Conservation (phyloP, 1,140 invertebrate genomes). For the Aphelinus certus region DNA sequence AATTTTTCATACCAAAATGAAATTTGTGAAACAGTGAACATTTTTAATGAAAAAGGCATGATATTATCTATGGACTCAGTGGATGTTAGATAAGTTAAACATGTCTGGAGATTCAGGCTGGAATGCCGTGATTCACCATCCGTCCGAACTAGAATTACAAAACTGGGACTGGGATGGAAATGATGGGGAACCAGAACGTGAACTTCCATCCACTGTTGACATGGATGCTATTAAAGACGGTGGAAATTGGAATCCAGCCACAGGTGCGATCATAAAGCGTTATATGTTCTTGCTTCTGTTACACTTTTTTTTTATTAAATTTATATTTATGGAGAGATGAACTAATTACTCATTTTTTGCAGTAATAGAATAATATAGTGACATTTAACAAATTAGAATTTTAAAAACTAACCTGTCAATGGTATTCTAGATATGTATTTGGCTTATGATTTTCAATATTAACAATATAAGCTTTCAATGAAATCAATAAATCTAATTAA, state of each 20-base stretch:
- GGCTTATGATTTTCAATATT: too few relatives aligned
- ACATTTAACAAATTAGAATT: too few relatives aligned
- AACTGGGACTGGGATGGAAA: conserved; percentile 67
- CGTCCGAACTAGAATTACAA: conserved; percentile 65
- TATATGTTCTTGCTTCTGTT: too few relatives aligned
- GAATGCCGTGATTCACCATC: conserved; percentile 71
- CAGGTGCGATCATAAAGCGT: conserved; percentile 41
- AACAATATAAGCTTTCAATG: too few relatives aligned
- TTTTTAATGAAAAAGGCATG: conserved; percentile 19
- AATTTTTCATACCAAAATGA: conserved; percentile 14
- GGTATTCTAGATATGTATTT: too few relatives aligned
- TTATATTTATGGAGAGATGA: too few relatives aligned
- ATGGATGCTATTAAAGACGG: conserved; percentile 71
- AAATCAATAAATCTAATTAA: too few relatives aligned
- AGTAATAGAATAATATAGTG: too few relatives aligned
- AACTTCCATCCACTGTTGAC: conserved; percentile 73
- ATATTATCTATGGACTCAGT: conserved; percentile 24
- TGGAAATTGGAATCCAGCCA: conserved; percentile 61
- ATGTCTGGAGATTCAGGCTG: conserved; percentile 68
- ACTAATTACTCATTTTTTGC: too few relatives aligned
- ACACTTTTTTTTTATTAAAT: too few relatives aligned
- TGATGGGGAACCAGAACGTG: conserved; percentile 69
- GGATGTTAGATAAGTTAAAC: conserved; percentile 29
- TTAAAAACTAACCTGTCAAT: too few relatives aligned
- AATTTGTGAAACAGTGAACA: conserved; percentile 18